These are phyloP conservation scores for Tetrax tetrax DNA, from an alignment of 2,113 vertebrate genomes.

Conservation along the genomic window DNA sequence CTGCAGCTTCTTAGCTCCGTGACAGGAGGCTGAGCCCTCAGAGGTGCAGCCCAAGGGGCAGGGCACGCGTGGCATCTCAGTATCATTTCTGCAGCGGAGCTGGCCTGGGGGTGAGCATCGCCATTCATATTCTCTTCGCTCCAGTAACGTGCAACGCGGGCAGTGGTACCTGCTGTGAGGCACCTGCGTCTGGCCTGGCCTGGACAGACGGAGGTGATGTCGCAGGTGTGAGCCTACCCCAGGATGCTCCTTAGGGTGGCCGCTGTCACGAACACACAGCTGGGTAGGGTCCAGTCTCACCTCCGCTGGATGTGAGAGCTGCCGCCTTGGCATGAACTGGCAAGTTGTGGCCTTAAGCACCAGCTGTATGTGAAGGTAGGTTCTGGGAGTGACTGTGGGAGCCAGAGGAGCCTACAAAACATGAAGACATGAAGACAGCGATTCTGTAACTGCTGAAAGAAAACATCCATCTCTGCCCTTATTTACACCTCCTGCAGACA, in stretches of 20 bases:
- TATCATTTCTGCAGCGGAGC: background rate
- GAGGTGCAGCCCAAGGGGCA: background rate
- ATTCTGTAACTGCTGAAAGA: background rate
- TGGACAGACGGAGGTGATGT: fast-evolving
- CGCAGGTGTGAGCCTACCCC: background rate
- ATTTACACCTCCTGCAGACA: background rate
- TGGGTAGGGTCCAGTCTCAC: background rate
- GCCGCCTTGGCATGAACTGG: fast-evolving
- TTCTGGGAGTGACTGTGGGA: background rate
- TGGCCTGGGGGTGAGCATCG: background rate
- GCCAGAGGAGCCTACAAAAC: background rate
- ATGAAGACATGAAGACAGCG: background rate
- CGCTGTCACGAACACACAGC: too few species aligned
- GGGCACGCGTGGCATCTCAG: fast-evolving
- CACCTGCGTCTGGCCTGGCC: fast-evolving
- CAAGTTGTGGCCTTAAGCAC: background rate
- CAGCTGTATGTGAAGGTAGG: background rate
- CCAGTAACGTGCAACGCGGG: fast-evolving
- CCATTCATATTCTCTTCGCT: background rate
- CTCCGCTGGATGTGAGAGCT: background rate
- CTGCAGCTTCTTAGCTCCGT: background rate
- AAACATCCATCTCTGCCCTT: background rate
- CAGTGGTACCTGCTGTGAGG: background rate
- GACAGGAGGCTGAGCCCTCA: background rate
- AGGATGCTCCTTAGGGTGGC: background rate